These are phyloP conservation scores for Perithous albicinctus DNA, from an alignment of 2,888 invertebrate genomes.

Conservation along the genomic window DNA sequence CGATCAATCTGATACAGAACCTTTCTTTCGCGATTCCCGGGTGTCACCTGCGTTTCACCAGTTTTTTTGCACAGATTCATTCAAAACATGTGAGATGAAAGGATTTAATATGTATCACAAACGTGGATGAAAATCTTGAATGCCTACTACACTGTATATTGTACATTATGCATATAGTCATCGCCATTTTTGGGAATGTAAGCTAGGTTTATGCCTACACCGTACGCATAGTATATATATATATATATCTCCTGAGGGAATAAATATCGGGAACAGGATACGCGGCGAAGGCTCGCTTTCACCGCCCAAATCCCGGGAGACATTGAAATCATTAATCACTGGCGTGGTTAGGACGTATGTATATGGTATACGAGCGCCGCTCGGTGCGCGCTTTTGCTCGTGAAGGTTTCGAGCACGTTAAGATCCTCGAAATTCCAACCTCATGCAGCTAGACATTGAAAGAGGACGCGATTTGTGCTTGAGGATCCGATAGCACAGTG, in stretches of 20 bases:
- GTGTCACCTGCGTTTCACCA: too few species aligned
- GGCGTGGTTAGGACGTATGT: constrained; percentile 34
- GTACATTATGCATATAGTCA: constrained; percentile 22
- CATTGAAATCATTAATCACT: constrained; percentile 66
- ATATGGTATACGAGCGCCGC: constrained; percentile 9
- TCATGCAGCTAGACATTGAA: constrained; percentile 47
- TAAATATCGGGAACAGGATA: constrained; percentile 60
- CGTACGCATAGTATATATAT: constrained; percentile 32
- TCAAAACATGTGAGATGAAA: background rate
- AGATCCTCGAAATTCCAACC: constrained; percentile 61
- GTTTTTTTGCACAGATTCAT: too few species aligned
- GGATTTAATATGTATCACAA: background rate
- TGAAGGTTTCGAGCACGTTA: constrained; percentile 13
- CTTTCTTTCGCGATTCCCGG: too few species aligned
- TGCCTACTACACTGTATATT: background rate
- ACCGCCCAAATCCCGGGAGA: constrained; percentile 55
- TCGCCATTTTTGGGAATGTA: constrained; percentile 37
- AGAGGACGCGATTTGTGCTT: background rate
- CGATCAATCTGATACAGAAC: too few species aligned
- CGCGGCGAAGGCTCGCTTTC: constrained; percentile 46
- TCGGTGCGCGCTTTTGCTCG: constrained; percentile 27
- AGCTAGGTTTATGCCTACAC: constrained; percentile 16
- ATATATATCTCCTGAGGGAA: constrained; percentile 45
- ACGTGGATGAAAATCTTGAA: background rate
- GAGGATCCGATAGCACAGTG: constrained; percentile 67